phyloP scores from a whole-genome alignment of 2,113 vertebrate species.

The Ursus arctos region DNA sequence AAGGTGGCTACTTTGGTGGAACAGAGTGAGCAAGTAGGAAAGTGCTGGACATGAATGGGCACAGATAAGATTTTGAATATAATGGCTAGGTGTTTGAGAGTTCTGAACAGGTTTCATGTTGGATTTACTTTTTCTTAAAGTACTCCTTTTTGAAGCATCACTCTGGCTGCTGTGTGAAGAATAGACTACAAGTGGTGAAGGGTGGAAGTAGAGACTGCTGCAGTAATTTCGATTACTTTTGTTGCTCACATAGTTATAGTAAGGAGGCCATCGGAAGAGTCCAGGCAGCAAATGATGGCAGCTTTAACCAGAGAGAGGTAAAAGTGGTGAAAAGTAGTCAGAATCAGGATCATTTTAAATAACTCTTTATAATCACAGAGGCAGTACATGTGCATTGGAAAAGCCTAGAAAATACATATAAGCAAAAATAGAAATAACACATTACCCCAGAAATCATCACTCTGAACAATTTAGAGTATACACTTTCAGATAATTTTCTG shows the following conservation, averaged over 20 bases:
- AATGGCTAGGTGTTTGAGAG: not conserved
- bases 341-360: not conserved
- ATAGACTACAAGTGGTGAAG: not conserved
- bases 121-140: conserved; percentile 21
- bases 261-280: not conserved
- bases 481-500: not conserved
- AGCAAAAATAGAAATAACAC: not conserved
- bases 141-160: not conserved
- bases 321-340: not conserved
- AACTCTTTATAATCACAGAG: conserved; percentile 51
- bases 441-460: not conserved
- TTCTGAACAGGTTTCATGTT: not conserved
- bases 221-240: not conserved
- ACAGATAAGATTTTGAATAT: not conserved
- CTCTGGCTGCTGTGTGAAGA: not conserved
- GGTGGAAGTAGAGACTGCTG: not conserved
- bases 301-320: not conserved
- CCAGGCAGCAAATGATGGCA: not conserved
- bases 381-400: not conserved
- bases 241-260: not conserved
- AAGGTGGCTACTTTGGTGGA: not conserved
- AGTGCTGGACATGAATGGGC: not conserved
- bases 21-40: not conserved
- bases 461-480: not conserved
- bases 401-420: conserved; percentile 11